These are phyloP conservation scores for Cladopsammia gracilis DNA, from an alignment of 64 coral and sea anemone genomes.

Conservation along the genomic window DNA sequence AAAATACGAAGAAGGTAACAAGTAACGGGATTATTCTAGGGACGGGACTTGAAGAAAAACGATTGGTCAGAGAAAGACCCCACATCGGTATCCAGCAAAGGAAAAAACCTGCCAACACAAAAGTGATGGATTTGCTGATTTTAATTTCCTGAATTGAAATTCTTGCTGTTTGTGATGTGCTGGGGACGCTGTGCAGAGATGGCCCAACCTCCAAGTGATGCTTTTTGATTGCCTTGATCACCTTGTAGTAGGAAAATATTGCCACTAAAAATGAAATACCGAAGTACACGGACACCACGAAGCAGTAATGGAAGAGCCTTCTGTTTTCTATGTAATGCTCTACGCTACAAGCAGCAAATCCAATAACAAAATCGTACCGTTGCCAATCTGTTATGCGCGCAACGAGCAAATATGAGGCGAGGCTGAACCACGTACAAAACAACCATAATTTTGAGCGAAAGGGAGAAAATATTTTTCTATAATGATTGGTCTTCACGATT, in stretches of 20 bases:
- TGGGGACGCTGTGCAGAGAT: neutral
- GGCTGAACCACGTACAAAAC: neutral
- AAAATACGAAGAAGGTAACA: conserved; percentile 6
- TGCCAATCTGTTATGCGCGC: conserved; percentile 14
- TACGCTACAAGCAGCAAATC: conserved; percentile 17
- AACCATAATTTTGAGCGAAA: conserved; percentile 1
- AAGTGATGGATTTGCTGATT: neutral
- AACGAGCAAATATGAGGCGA: neutral
- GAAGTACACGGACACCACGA: conserved; percentile 4
- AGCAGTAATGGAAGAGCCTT: conserved; percentile 9
- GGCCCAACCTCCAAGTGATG: conserved; percentile 7
- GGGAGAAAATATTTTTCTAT: conserved; percentile 63
- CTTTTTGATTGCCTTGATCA: neutral
- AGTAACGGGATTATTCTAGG: neutral
- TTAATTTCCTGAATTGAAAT: conserved; percentile 23
- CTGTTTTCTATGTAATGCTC: conserved; percentile 10
- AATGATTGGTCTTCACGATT: conserved; percentile 66
- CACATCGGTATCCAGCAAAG: conserved; percentile 38
- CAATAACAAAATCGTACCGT: conserved; percentile 6
- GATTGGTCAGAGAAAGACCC: neutral
- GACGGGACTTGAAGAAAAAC: neutral
- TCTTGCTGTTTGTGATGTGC: neutral
- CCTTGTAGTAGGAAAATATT: neutral
- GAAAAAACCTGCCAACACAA: neutral
- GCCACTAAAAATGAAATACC: neutral